Evolutionary conservation across 2,888 invertebrate species (phyloP), one percentile per base, ranked within the genome.

Genomic region (Sipunculus nudus): DNA sequence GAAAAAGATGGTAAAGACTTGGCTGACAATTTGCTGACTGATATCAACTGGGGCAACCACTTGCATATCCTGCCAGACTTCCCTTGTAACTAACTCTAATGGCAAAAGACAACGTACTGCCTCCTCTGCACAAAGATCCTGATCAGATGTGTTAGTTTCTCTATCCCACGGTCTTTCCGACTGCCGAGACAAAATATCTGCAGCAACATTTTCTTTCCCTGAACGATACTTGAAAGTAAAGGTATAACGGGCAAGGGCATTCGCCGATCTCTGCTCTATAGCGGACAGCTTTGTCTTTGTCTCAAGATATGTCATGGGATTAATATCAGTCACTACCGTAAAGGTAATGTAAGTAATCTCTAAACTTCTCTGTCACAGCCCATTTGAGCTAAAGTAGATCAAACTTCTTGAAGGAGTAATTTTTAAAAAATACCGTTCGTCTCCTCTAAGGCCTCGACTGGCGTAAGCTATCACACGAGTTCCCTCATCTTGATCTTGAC

Each of bases 221-320:
- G 29, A 25, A 16, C 41, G 53, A 41, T 53, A 53, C 25, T 32
- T 10, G 4, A 53, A n/a, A n/a, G 19, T 23, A 26, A 53, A 53
- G 26, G 39, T 41, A 53, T 43, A 43, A 43, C 8, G 8, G 8
- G 43, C 48, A 16, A 48, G n/a, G 19, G 3, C 16, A 21, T 21
- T 21, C 2, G 43, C 43, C 19, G 25, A 43, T 10, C 43, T 4
- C 43, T 43, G 43, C 3, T 25, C 26, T 29, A 10, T 50, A 8
- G 50, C 35, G n/a, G 32, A 23, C 5, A 32, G 2, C 3, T 32
- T 47, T 19, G 46, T 48, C 13, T 35, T 35, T n/a, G 2, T 31
- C n/a, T 47, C 23, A 16, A 55, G 23, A 23, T 35, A 52, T 4
- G 16, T 23, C 31, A 53, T 19, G 4, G 53, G 53, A 5, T 53